Percentiles rank a stretch among this genome's conserved stretches.
These are phyloP conservation scores for Notoglanidium macrostoma DNA, from an alignment of 2,797 vertebrate species.

Conservation along the genomic window DNA sequence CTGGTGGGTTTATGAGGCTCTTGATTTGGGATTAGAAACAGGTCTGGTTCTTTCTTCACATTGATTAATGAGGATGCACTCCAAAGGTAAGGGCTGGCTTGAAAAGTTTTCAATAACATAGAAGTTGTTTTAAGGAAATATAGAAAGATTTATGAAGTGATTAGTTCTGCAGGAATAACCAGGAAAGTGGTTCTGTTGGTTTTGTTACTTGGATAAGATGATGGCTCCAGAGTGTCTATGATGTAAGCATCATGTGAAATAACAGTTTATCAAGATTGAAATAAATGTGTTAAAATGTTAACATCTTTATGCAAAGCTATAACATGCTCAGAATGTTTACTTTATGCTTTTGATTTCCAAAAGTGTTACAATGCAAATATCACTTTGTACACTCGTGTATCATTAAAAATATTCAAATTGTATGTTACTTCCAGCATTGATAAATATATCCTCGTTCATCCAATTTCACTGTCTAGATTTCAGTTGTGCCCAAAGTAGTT, in stretches of 20 bases:
- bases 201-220: background rate
- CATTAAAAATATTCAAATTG: background rate
- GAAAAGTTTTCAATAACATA: background rate
- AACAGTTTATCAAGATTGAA: background rate
- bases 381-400: background rate
- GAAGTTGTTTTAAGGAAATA: background rate
- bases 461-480: background rate
- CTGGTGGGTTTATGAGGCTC: background rate
- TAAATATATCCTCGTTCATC: background rate
- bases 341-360: background rate
- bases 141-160: background rate
- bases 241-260: background rate
- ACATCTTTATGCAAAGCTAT: background rate
- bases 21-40: constrained; percentile 8
- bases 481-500: background rate
- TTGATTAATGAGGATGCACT: constrained; percentile 44
- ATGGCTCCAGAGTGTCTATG: background rate
- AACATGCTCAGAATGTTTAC: background rate
- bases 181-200: background rate
- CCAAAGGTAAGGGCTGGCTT: constrained; percentile 47
- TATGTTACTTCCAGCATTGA: background rate
- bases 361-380: background rate
- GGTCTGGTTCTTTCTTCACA: background rate
- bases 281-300: background rate
- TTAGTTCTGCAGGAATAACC: background rate